Base-by-base conservation (phyloP, 2,888 invertebrate genomes). In the Palloptera scutellata region DNA sequence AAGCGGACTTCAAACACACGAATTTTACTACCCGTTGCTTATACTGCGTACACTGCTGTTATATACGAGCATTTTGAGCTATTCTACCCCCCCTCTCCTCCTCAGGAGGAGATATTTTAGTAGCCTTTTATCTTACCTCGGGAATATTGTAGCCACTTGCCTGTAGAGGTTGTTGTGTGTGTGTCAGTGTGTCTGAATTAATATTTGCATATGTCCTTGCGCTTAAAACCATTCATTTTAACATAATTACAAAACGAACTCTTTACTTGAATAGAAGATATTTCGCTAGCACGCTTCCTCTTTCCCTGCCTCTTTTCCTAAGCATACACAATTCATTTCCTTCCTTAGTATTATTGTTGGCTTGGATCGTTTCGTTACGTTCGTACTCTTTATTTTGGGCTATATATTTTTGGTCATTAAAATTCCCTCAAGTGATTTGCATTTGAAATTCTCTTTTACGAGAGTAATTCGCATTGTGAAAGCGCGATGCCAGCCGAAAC, bases 391-490 rank as follows among this genome's bases (percentile, higher is more conserved):
- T 6, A 30, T 2, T 30, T 30, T 30, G 30, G 30, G 30, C n/a
- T 52, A 52, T 52, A 52, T 55, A 13, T 55, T 12, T n/a, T 42
- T 8, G 42, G 41, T 42, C 43, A 58, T 41, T 51, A 30, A n/a
- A 61, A 61, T 61, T 61, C 61, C 61, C 61, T 61, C 43, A 61
- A 61, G 61, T 61, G 61, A 61, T 61, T 61, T 61, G 61, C 51
- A 61, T 61, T 61, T 40, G 52, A 61, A 61, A 61, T 61, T 61
- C 61, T 48, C 41, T 61, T 61, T 45, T 60, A 42, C 40, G n/a
- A 30, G 13, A 20, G n/a, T 12, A 30, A 30, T 55, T 19, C 19
- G 12, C 45, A 19, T 45, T 42, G 43, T 45, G 19, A 11, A 19
- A 11, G 17, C 19, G 11, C 11, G 60, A 48, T 8, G 10, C 5